Percentiles rank a stretch among this genome's conserved stretches.
Conservation (phyloP, 2,888 invertebrate species). For the Drosophila recens region DNA sequence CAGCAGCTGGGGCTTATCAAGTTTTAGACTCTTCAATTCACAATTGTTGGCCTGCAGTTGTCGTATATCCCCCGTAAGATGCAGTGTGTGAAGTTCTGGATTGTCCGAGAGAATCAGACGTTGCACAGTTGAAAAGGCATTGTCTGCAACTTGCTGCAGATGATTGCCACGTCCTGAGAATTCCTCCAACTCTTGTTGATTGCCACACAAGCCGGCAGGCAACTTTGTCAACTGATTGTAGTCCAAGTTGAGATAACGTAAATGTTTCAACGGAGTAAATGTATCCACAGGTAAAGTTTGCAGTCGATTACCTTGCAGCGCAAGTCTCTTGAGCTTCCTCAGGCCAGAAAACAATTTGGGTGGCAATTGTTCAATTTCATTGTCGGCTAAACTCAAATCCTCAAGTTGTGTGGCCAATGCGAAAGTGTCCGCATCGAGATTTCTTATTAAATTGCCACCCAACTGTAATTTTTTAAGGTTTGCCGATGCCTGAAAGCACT, state of each 20-base stretch:
- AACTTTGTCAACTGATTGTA: slow-evolving; percentile 43
- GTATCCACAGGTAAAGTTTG: slow-evolving; percentile 15
- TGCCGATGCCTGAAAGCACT: slow-evolving; percentile 45
- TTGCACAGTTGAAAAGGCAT: slow-evolving; percentile 35
- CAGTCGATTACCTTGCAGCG: slow-evolving; percentile 46
- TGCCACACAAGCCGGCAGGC: slow-evolving; percentile 35
- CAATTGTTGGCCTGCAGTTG: slow-evolving; percentile 55
- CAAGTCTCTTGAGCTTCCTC: slow-evolving; percentile 27
- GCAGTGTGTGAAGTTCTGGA: slow-evolving; percentile 26
- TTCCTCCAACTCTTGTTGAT: slow-evolving; percentile 33
- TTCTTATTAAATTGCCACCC: slow-evolving; percentile 62
- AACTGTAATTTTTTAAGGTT: slow-evolving; percentile 53
- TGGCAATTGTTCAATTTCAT: slow-evolving; percentile 41
- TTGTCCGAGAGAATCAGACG: slow-evolving; percentile 48
- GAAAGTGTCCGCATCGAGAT: slow-evolving; percentile 56
- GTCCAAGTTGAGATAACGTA: slow-evolving; percentile 49
- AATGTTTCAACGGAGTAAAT: slow-evolving; percentile 28
- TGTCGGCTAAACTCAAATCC: slow-evolving; percentile 48
- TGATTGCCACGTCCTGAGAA: slow-evolving; percentile 54
- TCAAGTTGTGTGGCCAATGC: slow-evolving; percentile 42
- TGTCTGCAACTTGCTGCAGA: slow-evolving; percentile 31
- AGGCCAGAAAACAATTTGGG: slow-evolving; percentile 27
- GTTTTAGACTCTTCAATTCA: slow-evolving; percentile 25
- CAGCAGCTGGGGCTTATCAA: slow-evolving; percentile 40
- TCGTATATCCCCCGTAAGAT: slow-evolving; percentile 34